phyloP scores from a whole-genome alignment of 2,888 invertebrate species.

The Flexamia atlantica region DNA sequence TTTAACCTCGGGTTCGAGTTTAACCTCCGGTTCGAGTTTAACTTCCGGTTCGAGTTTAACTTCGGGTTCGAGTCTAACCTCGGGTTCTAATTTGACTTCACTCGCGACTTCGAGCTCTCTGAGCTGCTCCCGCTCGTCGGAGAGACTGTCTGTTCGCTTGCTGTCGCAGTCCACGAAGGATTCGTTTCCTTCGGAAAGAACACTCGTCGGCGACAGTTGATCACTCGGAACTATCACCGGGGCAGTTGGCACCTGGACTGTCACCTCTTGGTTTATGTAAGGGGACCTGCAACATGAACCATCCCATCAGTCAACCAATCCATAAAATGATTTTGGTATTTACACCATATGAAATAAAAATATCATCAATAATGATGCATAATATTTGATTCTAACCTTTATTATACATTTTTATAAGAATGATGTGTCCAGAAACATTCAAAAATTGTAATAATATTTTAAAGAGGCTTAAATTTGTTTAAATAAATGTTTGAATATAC shows the following conservation, averaged over 20 bases:
- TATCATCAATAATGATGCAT: too few species aligned
- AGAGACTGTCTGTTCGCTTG: constrained; percentile 61
- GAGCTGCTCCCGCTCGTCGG: constrained; percentile 46
- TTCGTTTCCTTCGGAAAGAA: constrained; percentile 61
- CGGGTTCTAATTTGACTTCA: constrained; percentile 13
- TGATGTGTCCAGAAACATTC: too few species aligned
- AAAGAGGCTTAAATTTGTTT: too few species aligned
- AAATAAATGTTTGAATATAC: too few species aligned
- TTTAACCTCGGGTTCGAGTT: constrained; percentile 7
- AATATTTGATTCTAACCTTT: too few species aligned
- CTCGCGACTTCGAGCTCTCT: constrained; percentile 17
- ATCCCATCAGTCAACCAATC: too few species aligned
- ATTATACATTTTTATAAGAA: too few species aligned
- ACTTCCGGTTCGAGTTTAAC: constrained; percentile 12
- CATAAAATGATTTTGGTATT: too few species aligned
- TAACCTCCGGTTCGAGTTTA: background rate
- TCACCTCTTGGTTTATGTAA: constrained; percentile 63
- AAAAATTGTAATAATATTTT: too few species aligned
- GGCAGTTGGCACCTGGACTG: constrained; percentile 8
- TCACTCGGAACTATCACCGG: constrained; percentile 17
- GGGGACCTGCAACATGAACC: constrained; percentile 66
- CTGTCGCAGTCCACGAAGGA: constrained; percentile 63
- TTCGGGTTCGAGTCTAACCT: background rate
- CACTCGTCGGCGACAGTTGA: constrained; percentile 57
- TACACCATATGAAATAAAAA: too few species aligned